Evolutionary conservation across 1,140 invertebrate genomes (phyloP).

Genomic region (Cotesia chilonis): DNA sequence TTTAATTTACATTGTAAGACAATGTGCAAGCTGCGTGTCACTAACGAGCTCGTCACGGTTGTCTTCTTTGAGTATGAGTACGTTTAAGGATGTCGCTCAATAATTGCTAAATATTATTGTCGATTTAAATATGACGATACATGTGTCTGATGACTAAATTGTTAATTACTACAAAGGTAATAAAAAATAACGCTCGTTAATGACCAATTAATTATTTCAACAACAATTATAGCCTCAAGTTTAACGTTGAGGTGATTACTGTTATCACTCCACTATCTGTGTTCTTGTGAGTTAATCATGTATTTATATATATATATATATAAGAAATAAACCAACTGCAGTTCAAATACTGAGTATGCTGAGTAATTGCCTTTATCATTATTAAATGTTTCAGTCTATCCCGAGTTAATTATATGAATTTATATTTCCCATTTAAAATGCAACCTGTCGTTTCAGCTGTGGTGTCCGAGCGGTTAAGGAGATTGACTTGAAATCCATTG

Average conservation of each 20-base stretch:
- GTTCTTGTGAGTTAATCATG: neutral
- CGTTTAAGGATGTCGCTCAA: constrained; percentile 1
- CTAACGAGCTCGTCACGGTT: constrained; percentile 32
- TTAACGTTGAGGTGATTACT: neutral
- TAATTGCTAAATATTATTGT: constrained; percentile 19
- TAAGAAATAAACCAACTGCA: too few species aligned
- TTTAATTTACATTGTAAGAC: constrained; percentile 26
- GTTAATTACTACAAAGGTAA: neutral
- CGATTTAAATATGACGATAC: neutral
- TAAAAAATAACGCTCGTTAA: constrained; percentile 1
- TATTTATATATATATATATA: neutral
- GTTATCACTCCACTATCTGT: neutral
- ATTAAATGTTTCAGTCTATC: too few species aligned
- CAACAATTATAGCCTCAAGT: neutral
- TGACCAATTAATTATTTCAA: constrained; percentile 50
- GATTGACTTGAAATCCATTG: constrained; percentile 81
- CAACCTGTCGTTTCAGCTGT: constrained; percentile 54
- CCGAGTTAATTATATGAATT: too few species aligned
- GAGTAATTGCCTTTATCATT: too few species aligned
- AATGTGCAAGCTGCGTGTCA: constrained; percentile 34
- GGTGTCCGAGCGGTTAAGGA: constrained; percentile 75
- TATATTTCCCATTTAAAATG: too few species aligned
- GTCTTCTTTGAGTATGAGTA: neutral
- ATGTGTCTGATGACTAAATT: neutral
- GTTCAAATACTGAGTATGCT: too few species aligned